These are phyloP conservation scores for Lepetodrilus schrolli DNA, from an alignment of 2,888 invertebrate genomes.

Conservation along the genomic window DNA sequence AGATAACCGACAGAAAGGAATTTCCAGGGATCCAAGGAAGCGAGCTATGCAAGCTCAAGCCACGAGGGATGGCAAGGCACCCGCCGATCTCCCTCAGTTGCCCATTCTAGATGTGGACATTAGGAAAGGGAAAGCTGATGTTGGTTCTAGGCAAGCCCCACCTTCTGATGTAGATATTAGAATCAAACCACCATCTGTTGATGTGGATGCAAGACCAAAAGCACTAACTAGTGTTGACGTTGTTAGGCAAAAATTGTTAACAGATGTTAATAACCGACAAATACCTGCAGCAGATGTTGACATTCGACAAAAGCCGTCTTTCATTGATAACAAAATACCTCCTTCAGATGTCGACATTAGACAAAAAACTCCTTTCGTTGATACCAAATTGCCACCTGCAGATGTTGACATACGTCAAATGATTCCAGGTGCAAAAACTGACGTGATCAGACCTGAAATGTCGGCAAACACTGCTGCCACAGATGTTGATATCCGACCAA, in stretches of 20 bases:
- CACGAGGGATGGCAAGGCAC: not conserved
- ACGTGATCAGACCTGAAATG: not conserved
- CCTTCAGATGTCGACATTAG: not conserved
- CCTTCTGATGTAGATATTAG: not conserved
- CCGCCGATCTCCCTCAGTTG: not conserved
- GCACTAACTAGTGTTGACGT: not conserved
- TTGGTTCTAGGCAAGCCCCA: not conserved
- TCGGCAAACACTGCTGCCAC: not conserved
- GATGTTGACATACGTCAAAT: not conserved
- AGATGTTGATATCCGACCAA: not conserved
- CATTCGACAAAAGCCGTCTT: not conserved
- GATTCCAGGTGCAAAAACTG: not conserved
- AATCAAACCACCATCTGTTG: not conserved
- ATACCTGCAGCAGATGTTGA: not conserved
- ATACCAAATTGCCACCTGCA: no score
- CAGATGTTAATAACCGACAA: not conserved
- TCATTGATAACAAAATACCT: not conserved
- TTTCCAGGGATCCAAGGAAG: not conserved
- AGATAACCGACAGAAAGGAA: not conserved
- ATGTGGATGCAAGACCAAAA: constrained; percentile 3
- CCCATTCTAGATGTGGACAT: not conserved
- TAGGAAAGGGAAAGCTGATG: not conserved
- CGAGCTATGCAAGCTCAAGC: no score
- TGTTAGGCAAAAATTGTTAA: not conserved
- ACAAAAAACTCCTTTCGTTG: not conserved